phyloP scores from a whole-genome alignment of 2,797 vertebrate species.

The Saxicola maurus region DNA sequence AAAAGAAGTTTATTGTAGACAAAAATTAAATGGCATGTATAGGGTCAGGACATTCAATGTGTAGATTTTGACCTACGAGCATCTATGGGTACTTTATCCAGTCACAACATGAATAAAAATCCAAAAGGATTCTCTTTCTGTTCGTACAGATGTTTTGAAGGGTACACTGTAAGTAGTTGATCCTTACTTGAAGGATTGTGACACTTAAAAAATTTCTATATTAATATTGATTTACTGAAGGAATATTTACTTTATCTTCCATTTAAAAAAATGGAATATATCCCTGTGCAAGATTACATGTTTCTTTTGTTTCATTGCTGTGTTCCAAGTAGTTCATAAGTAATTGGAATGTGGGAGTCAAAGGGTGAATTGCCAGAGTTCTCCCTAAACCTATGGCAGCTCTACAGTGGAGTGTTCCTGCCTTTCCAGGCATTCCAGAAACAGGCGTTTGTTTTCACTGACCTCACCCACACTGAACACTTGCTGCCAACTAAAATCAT shows the following conservation, averaged over 20 bases:
- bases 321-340: accelerated
- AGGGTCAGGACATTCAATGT: neutral
- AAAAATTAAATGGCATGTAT: neutral
- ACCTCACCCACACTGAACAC: constrained; percentile 6
- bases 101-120: neutral
- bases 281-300: neutral
- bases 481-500: constrained; percentile 42
- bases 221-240: neutral
- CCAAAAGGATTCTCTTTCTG: neutral
- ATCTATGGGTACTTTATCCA: neutral
- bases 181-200: neutral
- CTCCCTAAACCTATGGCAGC: neutral
- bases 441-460: constrained; percentile 18
- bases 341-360: neutral
- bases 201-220: neutral
- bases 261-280: neutral
- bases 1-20: accelerated
- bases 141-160: neutral
- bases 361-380: neutral
- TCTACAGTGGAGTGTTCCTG: neutral
- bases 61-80: neutral
- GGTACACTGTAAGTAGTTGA: neutral
- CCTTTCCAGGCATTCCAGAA: neutral
- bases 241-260: neutral
- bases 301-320: neutral